Percentiles rank a stretch among this genome's conserved stretches.
These are phyloP conservation scores for Colossoma macropomum DNA, from an alignment of 2,113 vertebrate genomes.

Conservation along the genomic window DNA sequence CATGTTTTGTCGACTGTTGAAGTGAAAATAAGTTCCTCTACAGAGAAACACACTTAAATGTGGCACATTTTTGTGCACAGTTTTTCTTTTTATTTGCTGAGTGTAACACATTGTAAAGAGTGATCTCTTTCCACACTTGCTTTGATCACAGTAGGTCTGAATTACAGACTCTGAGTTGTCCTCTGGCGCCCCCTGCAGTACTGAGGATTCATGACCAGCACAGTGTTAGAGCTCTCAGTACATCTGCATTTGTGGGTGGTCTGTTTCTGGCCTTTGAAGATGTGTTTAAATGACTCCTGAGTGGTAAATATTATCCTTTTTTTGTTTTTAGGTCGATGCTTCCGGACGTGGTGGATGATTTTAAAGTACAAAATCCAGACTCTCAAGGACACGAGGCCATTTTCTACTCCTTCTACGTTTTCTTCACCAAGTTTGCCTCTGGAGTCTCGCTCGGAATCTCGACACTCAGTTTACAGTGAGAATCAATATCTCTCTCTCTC, in stretches of 20 bases:
- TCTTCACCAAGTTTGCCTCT: conserved; percentile 95
- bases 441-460: conserved; percentile 92
- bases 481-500: conserved; percentile 5
- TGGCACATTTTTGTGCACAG: too few species aligned
- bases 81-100: too few species aligned
- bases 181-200: neutral
- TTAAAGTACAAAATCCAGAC: conserved; percentile 86
- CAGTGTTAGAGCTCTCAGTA: neutral
- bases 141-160: too few species aligned
- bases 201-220: neutral
- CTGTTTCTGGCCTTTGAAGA: too few species aligned
- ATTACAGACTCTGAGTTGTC: neutral
- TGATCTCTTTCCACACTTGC: too few species aligned
- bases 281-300: too few species aligned
- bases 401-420: conserved; percentile 97
- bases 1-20: too few species aligned
- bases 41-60: too few species aligned
- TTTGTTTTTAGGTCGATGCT: conserved; percentile 88
- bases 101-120: too few species aligned
- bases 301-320: neutral
- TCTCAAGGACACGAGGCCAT: conserved; percentile 86
- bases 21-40: too few species aligned
- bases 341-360: conserved; percentile 92
- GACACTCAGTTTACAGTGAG: conserved; percentile 92
- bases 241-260: too few species aligned